These are phyloP conservation scores for Drosophila ogumai DNA, from an alignment of 1,140 invertebrate species.

Conservation along the genomic window DNA sequence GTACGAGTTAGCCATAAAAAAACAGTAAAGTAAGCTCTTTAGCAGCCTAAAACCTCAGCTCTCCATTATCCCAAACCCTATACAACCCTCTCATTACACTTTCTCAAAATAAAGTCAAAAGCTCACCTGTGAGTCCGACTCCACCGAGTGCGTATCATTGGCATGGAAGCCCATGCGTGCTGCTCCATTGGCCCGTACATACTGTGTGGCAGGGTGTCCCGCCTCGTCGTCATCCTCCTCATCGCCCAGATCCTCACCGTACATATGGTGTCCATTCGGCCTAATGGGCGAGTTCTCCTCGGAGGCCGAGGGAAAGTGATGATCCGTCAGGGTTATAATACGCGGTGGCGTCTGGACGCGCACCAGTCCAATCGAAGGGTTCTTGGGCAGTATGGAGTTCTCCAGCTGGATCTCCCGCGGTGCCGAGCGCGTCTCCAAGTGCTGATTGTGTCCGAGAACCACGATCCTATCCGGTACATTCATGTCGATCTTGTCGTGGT, in stretches of 20 bases:
- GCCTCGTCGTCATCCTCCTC: conserved; percentile 69
- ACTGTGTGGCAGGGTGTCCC: conserved; percentile 63
- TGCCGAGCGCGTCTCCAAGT: conserved; percentile 91
- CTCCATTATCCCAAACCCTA: not conserved
- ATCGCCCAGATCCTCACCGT: conserved; percentile 52
- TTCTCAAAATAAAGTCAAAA: too few relatives aligned
- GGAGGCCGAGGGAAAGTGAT: conserved; percentile 91
- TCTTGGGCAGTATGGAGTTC: conserved; percentile 90
- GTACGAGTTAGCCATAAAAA: not conserved
- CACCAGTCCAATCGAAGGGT: conserved; percentile 88
- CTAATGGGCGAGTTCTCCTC: conserved; percentile 86
- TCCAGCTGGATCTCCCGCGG: conserved; percentile 94
- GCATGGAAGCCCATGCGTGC: conserved; percentile 75
- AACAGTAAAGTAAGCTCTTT: not conserved
- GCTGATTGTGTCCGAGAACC: conserved; percentile 93
- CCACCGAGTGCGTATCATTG: conserved; percentile 76
- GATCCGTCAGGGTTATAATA: conserved; percentile 92
- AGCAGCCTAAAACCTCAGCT: not conserved
- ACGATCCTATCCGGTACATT: conserved; percentile 95
- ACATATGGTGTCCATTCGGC: conserved; percentile 50
- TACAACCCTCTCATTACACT: not conserved
- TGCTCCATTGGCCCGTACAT: conserved; percentile 73
- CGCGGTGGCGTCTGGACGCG: conserved; percentile 92
- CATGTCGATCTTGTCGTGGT: conserved; percentile 92
- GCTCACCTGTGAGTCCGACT: conserved; percentile 80